phyloP scores from a whole-genome alignment of 2,113 vertebrate species.

The Megatriorchis doriae region DNA sequence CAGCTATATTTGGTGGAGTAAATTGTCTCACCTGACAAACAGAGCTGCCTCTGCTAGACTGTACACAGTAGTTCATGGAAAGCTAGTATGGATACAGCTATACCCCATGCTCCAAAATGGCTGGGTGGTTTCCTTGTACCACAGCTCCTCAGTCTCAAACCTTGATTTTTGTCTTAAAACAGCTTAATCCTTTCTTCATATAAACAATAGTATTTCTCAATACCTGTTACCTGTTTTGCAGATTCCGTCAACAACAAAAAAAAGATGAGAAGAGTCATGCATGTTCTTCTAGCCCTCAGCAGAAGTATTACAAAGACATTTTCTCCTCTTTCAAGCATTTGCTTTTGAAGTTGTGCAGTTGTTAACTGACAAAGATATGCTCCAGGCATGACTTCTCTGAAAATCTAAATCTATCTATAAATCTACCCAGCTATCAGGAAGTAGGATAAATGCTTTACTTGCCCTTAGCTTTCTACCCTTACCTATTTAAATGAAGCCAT shows the following conservation, averaged over 20 bases:
- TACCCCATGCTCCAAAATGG: background rate
- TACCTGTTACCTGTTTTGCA: background rate
- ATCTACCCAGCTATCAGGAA: background rate
- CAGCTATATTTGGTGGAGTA: background rate
- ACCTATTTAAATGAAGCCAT: background rate
- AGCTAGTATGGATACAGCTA: too few species aligned
- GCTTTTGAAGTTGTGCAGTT: background rate
- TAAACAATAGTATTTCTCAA: background rate
- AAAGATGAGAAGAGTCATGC: background rate
- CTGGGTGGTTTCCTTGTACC: background rate
- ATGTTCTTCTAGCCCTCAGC: background rate
- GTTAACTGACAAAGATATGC: background rate
- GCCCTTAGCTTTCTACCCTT: background rate
- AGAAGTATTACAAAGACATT: background rate
- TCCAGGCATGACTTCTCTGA: background rate
- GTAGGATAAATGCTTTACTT: background rate
- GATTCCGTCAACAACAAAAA: background rate
- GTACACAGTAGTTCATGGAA: accelerated
- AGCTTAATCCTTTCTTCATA: background rate
- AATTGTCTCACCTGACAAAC: too few species aligned
- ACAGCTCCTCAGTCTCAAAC: background rate
- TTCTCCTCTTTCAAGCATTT: background rate
- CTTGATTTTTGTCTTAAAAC: background rate
- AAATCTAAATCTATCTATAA: background rate
- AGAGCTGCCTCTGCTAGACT: background rate